These are phyloP conservation scores for Oasisia sp. DNA, from an alignment of 2,888 invertebrate genomes.

Conservation along the genomic window DNA sequence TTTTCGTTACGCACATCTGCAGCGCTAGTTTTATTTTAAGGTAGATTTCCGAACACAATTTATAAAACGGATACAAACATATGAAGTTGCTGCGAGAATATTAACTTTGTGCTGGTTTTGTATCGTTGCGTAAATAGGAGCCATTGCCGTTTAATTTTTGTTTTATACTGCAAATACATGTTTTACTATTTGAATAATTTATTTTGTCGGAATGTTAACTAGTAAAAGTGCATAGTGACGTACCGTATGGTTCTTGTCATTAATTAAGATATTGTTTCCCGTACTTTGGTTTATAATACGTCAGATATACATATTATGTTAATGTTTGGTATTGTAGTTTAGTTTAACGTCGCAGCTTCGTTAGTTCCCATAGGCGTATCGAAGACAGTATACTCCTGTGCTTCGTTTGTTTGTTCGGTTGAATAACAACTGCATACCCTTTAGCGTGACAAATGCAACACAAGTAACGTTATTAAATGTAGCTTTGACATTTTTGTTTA, in stretches of 20 bases:
- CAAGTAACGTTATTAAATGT: too few relatives aligned
- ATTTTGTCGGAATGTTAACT: not conserved
- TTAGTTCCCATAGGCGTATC: not conserved
- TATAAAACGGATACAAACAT: not conserved
- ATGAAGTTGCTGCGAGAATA: not conserved
- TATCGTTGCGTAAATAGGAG: not conserved
- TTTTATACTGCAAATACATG: not conserved
- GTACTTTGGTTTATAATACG: too few relatives aligned
- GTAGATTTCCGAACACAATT: not conserved
- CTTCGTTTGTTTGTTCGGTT: constrained; percentile 19
- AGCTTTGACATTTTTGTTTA: too few relatives aligned
- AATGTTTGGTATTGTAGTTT: not conserved
- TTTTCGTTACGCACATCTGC: not conserved
- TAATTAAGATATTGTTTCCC: not conserved
- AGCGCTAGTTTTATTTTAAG: not conserved
- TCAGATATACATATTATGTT: not conserved
- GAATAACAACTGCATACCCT: not conserved
- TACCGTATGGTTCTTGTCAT: not conserved
- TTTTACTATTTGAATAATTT: not conserved
- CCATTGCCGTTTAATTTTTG: not conserved
- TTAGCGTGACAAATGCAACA: not conserved
- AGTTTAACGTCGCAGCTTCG: not conserved
- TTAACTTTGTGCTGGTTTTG: not conserved
- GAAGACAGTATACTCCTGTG: not conserved
- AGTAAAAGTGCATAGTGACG: not conserved